Evolutionary conservation across 2,113 vertebrate genomes (phyloP).

Genomic region (Malurus melanocephalus): DNA sequence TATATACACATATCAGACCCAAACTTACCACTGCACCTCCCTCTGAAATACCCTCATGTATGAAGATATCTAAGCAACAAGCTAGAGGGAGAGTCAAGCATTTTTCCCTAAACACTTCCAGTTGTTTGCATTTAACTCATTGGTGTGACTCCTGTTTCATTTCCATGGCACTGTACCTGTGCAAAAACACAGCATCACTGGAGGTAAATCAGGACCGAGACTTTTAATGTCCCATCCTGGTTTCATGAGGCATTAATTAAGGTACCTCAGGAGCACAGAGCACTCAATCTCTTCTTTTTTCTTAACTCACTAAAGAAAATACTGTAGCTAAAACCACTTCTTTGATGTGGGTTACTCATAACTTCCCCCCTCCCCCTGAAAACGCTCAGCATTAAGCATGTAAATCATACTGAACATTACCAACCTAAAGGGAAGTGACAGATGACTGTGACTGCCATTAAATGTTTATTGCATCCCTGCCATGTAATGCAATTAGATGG

Average conservation of each 20-base stretch:
- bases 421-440: conserved; percentile 74
- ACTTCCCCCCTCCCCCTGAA: background rate
- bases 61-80: background rate
- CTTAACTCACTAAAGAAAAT: conserved; percentile 10
- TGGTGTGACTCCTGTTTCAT: background rate
- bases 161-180: background rate
- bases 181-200: background rate
- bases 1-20: background rate
- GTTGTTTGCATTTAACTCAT: background rate
- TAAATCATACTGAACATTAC: conserved; percentile 66
- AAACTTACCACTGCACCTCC: background rate
- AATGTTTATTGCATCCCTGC: conserved; percentile 76
- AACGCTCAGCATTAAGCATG: conserved; percentile 49
- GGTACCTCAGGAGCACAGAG: background rate
- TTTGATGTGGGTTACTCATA: conserved; percentile 14
- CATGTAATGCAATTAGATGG: conserved; percentile 80
- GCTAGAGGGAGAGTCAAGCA: background rate
- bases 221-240: background rate
- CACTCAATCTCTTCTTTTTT: background rate
- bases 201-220: background rate
- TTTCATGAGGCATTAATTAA: conserved; percentile 28
- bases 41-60: background rate
- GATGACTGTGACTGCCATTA: conserved; percentile 76
- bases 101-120: background rate
- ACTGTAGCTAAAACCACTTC: background rate